Conservation (phyloP, 1,140 invertebrate genomes). For the Cherax quadricarinatus region DNA sequence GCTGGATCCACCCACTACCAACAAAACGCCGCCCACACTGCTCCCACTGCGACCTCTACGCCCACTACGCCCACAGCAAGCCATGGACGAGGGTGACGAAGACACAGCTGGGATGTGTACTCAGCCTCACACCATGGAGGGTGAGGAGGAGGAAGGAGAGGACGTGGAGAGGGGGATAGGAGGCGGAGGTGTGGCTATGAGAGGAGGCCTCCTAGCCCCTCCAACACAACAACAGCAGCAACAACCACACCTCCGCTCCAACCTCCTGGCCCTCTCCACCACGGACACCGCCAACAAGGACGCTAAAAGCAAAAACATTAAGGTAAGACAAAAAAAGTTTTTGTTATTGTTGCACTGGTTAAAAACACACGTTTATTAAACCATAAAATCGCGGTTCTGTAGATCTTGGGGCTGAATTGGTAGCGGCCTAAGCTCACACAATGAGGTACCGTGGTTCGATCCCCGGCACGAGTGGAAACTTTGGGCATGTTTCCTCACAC, state of each 20-base stretch:
- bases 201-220: not conserved
- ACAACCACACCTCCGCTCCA: constrained; percentile 28
- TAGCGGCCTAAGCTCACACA: no score
- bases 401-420: no score
- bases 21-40: constrained; percentile 61
- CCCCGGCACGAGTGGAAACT: no score
- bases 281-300: constrained; percentile 17
- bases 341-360: not conserved
- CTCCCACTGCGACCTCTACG: constrained; percentile 66
- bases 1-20: constrained; percentile 40
- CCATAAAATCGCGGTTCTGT: no score
- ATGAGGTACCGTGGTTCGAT: no score
- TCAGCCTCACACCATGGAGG: constrained; percentile 8
- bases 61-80: constrained; percentile 64
- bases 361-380: no score
- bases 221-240: no score
- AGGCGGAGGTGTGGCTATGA: not conserved
- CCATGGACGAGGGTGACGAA: constrained; percentile 71
- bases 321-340: not conserved
- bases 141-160: not conserved
- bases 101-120: constrained; percentile 15
- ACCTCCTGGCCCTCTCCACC: constrained; percentile 24
- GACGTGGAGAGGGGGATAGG: not conserved
- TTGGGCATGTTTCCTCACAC: no score
- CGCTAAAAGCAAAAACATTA: constrained; percentile 44